phyloP scores from a whole-genome alignment of 53 echinoderm and acorn worm genomes.

The Patiria pectinifera region DNA sequence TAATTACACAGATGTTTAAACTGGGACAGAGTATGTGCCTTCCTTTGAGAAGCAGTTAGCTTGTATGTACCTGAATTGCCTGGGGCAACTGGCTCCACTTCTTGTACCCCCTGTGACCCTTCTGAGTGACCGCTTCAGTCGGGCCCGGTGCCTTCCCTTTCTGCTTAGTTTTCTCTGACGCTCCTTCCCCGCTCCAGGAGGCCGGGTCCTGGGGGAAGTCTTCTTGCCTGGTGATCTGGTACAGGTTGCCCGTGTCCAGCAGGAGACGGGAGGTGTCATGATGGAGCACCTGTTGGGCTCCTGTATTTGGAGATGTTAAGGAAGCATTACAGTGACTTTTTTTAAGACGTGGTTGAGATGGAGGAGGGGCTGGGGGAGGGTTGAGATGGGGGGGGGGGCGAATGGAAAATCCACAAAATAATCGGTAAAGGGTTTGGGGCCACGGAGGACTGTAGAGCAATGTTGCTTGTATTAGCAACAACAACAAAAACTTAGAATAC shows the following conservation, averaged over 20 bases:
- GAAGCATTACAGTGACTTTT: background rate
- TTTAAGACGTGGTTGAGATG: no score
- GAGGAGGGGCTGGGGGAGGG: no score
- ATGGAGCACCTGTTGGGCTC: slow-evolving; percentile 79
- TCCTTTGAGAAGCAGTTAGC: no score
- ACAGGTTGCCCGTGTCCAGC: slow-evolving; percentile 90
- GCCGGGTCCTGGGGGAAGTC: slow-evolving; percentile 84
- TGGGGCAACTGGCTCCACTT: slow-evolving; percentile 92
- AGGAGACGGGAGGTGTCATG: slow-evolving; percentile 62
- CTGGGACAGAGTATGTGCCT: no score
- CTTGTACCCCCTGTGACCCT: slow-evolving; percentile 77
- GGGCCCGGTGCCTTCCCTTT: slow-evolving; percentile 27
- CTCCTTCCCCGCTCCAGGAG: slow-evolving; percentile 71
- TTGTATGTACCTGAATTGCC: slow-evolving; percentile 60
- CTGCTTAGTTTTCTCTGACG: slow-evolving; percentile 61
- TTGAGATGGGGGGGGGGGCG: no score
- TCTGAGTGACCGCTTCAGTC: slow-evolving; percentile 34
- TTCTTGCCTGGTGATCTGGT: slow-evolving; percentile 75
- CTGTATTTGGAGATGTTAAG: slow-evolving; percentile 37
- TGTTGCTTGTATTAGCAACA: no score
- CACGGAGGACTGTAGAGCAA: no score
- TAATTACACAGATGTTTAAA: no score
- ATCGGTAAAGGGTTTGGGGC: no score
- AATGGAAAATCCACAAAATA: no score
- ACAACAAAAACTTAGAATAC: no score